Evolutionary conservation across 2,888 invertebrate genomes (phyloP), one percentile per base, ranked within the genome.

Genomic region (Thalpophila matura): DNA sequence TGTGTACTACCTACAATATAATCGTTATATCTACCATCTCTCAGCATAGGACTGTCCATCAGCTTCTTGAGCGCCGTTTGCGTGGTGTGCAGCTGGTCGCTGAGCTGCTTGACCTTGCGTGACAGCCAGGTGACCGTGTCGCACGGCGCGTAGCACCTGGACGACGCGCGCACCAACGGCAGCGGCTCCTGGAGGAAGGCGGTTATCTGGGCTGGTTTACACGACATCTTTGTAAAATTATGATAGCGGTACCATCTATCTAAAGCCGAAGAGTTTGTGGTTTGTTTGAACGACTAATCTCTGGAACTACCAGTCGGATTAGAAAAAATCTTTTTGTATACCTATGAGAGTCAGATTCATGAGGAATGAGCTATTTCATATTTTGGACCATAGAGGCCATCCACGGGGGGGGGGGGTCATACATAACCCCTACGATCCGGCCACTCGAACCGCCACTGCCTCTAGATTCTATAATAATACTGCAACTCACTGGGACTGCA

Each of bases 71-170:
- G 90, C 80, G 90, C 95, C 79, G 86, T 91, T 92, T 95, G 93
- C 1, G 93, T 88, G 9, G 86, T 83, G 26, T 88, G 89, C 14
- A 97, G 86, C 92, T 96, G 95, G 53, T 96, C 96, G 64, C 85
- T 93, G 16, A 96, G 89, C 38, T 89, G 88, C 75, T 95, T 95
- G 47, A 96, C 91, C 79, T 95, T 96, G 59, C 95, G 91, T 9
- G 96, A 95, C 22, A 96, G 86, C 88, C 95, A 93, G 35, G 94
- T 88, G n/a, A 96, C 95, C 0, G 96, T 96, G 78, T 96, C 96
- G 81, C 96, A 96, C 14, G 95, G 95, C 3, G 96, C 96, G 81
- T 95, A 96, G 81, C 96, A 96, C n/a, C 95, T 91, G 24, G 95
- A 94, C 1, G 95, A 90, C 0, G 94, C 92, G 0, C 94, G 85